Conservation (phyloP, 2,888 invertebrate species). For the Pachydiplax longipennis region DNA sequence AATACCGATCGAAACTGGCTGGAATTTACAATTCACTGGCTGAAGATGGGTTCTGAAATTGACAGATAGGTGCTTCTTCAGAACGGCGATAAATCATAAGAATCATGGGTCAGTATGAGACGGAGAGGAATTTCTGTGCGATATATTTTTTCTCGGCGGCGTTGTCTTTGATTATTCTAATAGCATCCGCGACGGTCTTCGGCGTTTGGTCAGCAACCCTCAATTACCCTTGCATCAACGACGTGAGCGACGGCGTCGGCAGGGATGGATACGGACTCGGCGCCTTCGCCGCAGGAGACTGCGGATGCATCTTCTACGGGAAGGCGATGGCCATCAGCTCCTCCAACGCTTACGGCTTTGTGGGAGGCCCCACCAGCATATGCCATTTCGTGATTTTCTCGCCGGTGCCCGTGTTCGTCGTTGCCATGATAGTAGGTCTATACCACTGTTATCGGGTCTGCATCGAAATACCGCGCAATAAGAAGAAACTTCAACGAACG, state of each 20-base stretch:
- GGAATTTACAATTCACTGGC: neutral
- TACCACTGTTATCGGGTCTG: constrained; percentile 76
- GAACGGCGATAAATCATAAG: too few relatives aligned
- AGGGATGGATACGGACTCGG: constrained; percentile 27
- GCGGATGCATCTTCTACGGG: constrained; percentile 74
- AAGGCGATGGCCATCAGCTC: constrained; percentile 52
- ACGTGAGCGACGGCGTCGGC: constrained; percentile 20
- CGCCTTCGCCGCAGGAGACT: constrained; percentile 65
- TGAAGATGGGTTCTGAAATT: neutral
- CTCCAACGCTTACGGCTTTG: constrained; percentile 68
- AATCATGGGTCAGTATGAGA: neutral
- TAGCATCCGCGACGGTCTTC: constrained; percentile 9
- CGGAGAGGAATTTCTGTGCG: neutral
- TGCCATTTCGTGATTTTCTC: constrained; percentile 75
- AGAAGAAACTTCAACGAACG: neutral
- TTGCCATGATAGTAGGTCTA: constrained; percentile 69
- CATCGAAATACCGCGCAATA: constrained; percentile 56
- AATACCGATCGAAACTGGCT: too few relatives aligned
- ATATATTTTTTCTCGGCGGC: neutral
- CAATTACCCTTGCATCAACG: constrained; percentile 27
- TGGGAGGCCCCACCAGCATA: constrained; percentile 70
- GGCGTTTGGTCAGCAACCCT: constrained; percentile 16
- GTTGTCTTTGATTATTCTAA: neutral
- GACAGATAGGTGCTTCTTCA: neutral
- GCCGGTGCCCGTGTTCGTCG: constrained; percentile 69